These are phyloP conservation scores for Brachyptera risi DNA, from an alignment of 2,888 invertebrate genomes.

Conservation along the genomic window DNA sequence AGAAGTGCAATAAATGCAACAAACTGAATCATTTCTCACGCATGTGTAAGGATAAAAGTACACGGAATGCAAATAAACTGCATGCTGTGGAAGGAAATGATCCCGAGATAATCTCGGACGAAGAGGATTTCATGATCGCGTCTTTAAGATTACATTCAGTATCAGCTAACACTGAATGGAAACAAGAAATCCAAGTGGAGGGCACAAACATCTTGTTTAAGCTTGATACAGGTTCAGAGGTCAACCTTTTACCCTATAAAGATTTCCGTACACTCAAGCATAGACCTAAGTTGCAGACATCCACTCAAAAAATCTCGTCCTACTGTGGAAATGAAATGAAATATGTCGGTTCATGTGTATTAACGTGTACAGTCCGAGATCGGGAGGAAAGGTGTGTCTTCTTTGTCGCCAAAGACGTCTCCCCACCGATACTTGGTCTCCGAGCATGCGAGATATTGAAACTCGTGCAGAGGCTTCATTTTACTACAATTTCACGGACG, in stretches of 20 bases:
- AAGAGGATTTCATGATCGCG: too few relatives aligned
- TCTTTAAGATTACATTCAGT: too few relatives aligned
- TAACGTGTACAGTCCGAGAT: not conserved
- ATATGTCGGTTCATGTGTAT: not conserved
- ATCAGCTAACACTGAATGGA: not conserved
- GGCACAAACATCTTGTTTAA: not conserved
- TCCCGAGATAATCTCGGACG: too few relatives aligned
- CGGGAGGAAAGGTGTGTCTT: not conserved
- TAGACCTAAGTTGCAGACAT: not conserved
- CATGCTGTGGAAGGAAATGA: too few relatives aligned
- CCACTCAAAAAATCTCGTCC: not conserved
- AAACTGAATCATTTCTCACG: conserved; percentile 31
- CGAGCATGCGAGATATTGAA: not conserved
- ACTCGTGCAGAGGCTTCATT: not conserved
- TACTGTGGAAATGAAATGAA: not conserved
- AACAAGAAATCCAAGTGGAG: not conserved
- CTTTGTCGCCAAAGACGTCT: not conserved
- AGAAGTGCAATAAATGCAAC: not conserved
- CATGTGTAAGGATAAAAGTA: not conserved
- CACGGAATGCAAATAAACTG: too few relatives aligned
- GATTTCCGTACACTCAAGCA: not conserved
- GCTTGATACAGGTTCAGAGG: not conserved
- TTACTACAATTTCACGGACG: too few relatives aligned
- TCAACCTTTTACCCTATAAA: not conserved
- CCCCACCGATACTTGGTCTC: not conserved